These are phyloP conservation scores for Falco novaeseelandiae DNA, from an alignment of 2,797 vertebrate genomes.

Conservation along the genomic window DNA sequence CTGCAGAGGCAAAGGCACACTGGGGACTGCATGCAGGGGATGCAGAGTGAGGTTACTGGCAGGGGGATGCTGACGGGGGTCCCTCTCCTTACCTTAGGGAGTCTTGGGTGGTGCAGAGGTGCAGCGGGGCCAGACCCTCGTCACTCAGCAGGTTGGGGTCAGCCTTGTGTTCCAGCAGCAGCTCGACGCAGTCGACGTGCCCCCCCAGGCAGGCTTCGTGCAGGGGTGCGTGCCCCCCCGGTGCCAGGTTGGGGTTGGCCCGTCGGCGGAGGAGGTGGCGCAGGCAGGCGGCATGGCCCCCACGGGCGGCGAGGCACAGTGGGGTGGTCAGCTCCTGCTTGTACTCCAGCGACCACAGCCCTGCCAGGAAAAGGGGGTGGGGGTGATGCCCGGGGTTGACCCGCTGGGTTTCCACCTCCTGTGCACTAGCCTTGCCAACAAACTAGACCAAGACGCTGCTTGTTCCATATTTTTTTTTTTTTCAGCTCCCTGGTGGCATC, in stretches of 20 bases:
- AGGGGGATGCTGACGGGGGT: accelerated
- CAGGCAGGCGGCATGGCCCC: slow-evolving; percentile 72
- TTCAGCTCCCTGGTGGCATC: neutral
- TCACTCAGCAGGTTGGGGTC: slow-evolving; percentile 73
- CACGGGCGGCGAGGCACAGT: slow-evolving; percentile 74
- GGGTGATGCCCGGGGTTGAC: neutral
- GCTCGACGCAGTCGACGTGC: slow-evolving; percentile 68
- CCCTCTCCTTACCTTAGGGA: slow-evolving; percentile 74
- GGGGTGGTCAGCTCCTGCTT: slow-evolving; percentile 78
- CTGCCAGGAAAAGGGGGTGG: neutral
- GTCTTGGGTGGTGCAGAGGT: slow-evolving; percentile 70
- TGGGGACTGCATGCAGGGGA: neutral
- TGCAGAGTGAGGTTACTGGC: accelerated
- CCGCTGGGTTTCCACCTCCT: accelerated
- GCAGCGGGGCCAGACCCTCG: slow-evolving; percentile 73
- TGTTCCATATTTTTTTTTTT: accelerated
- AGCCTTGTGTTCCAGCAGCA: slow-evolving; percentile 78
- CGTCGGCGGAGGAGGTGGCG: slow-evolving; percentile 71
- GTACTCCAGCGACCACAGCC: slow-evolving; percentile 84
- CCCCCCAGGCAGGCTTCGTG: slow-evolving; percentile 77
- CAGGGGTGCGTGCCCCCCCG: slow-evolving; percentile 71
- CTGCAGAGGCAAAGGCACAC: neutral
- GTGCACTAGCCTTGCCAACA: neutral
- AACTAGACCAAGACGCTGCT: neutral
- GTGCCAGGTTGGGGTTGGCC: slow-evolving; percentile 71